These are phyloP conservation scores for Caretta caretta DNA, from an alignment of 2,113 vertebrate species.

Conservation along the genomic window DNA sequence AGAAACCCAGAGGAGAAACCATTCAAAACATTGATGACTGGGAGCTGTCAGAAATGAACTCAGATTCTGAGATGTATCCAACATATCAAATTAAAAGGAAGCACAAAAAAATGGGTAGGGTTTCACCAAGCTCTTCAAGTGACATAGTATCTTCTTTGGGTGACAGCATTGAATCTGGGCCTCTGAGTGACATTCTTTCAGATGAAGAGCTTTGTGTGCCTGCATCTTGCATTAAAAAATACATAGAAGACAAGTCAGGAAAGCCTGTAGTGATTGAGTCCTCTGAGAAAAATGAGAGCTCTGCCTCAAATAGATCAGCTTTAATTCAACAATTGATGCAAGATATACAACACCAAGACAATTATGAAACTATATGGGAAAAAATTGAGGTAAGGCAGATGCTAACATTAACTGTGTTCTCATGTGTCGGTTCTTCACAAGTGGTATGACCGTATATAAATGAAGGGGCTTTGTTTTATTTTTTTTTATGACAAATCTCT, in stretches of 20 bases:
- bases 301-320: slow-evolving; percentile 77
- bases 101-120: slow-evolving; percentile 77
- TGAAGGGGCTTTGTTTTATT: background rate
- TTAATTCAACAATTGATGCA: slow-evolving; percentile 90
- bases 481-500: background rate
- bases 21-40: slow-evolving; percentile 95
- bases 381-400: slow-evolving; percentile 91
- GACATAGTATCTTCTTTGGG: slow-evolving; percentile 90
- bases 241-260: slow-evolving; percentile 64
- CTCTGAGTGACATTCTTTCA: slow-evolving; percentile 90
- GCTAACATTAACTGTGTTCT: background rate
- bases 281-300: slow-evolving; percentile 72
- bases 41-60: slow-evolving; percentile 94
- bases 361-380: slow-evolving; percentile 90
- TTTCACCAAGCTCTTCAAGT: slow-evolving; percentile 91
- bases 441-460: background rate
- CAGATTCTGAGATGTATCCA: slow-evolving; percentile 87
- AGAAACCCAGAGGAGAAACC: slow-evolving; percentile 81
- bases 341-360: slow-evolving; percentile 91
- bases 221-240: slow-evolving; percentile 73
- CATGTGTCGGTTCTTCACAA: background rate
- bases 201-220: slow-evolving; percentile 85
- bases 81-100: slow-evolving; percentile 77
- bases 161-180: slow-evolving; percentile 93
- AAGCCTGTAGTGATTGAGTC: slow-evolving; percentile 30